These are phyloP conservation scores for Lynx canadensis DNA, from an alignment of 2,113 vertebrate species.

Conservation along the genomic window DNA sequence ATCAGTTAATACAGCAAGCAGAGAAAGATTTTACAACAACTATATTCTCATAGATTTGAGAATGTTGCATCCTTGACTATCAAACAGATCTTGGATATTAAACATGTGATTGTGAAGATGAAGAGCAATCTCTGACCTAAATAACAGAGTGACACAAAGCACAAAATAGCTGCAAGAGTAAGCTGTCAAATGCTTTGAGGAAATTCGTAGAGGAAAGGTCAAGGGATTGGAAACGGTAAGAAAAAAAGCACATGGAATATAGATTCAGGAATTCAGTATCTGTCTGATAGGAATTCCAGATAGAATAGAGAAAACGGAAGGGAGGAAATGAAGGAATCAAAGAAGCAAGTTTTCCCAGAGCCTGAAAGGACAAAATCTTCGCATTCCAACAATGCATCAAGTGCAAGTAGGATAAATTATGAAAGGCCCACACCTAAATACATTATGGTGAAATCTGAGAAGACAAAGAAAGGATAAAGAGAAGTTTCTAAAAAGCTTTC, in stretches of 20 bases:
- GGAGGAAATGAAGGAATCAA: background rate
- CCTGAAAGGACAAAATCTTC: background rate
- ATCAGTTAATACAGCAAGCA: slow-evolving; percentile 3
- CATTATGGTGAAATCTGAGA: slow-evolving; percentile 1
- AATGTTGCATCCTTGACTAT: background rate
- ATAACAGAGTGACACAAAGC: background rate
- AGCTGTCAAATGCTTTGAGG: slow-evolving; percentile 19
- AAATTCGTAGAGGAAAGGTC: background rate
- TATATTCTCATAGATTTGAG: background rate
- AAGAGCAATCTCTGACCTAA: background rate
- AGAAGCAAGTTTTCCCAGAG: background rate
- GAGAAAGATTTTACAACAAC: background rate
- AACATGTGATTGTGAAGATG: background rate
- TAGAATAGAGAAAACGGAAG: background rate
- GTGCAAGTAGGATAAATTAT: background rate
- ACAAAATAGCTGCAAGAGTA: background rate
- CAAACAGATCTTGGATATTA: background rate
- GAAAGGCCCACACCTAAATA: background rate
- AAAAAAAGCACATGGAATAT: background rate
- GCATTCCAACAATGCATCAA: background rate
- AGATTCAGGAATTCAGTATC: background rate
- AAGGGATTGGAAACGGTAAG: background rate
- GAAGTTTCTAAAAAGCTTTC: slow-evolving; percentile 28
- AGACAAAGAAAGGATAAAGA: background rate
- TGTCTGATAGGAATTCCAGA: background rate